Percentiles rank a stretch among this genome's conserved stretches.
Conservation (phyloP, 92 coral and sea anemone genomes). For the Pocillopora grandis region DNA sequence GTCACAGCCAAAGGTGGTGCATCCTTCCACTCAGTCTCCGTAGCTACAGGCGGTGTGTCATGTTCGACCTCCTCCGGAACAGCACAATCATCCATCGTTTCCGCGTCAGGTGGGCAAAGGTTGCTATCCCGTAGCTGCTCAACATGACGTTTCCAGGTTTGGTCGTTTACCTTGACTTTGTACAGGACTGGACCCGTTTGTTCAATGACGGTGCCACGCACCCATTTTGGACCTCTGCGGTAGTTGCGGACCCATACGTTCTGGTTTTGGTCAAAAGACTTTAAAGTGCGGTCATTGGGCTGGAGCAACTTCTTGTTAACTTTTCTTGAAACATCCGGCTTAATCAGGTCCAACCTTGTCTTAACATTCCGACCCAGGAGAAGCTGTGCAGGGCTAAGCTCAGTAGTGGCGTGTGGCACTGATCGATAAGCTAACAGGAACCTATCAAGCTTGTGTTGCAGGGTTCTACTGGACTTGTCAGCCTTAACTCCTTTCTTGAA, state of each 20-base stretch:
- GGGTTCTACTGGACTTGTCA: neutral
- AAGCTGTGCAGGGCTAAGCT: neutral
- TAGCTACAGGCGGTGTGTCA: neutral
- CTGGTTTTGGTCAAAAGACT: slow-evolving; percentile 26
- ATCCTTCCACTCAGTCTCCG: neutral
- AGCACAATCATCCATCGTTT: neutral
- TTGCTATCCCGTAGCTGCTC: slow-evolving; percentile 45
- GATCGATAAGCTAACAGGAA: slow-evolving; percentile 37
- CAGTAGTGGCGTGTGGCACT: slow-evolving; percentile 40
- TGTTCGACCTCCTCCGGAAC: slow-evolving; percentile 1
- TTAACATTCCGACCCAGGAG: neutral
- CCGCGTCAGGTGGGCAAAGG: neutral
- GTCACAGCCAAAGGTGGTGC: neutral
- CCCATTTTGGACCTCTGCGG: slow-evolving; percentile 42
- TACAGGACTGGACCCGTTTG: slow-evolving; percentile 49
- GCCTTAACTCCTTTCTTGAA: neutral
- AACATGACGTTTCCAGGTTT: slow-evolving; percentile 50
- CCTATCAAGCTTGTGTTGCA: slow-evolving; percentile 4
- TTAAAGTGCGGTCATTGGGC: too few relatives aligned
- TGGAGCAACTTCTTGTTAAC: neutral
- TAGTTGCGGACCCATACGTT: slow-evolving; percentile 52
- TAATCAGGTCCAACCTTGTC: slow-evolving; percentile 3
- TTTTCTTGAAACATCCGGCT: neutral
- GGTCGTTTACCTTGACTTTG: slow-evolving; percentile 40
- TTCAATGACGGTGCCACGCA: slow-evolving; percentile 19